A percentile compares a stretch with the other conserved stretches of the same genome.
Conservation (phyloP, 2,113 vertebrate genomes). For the Plotosus lineatus region DNA sequence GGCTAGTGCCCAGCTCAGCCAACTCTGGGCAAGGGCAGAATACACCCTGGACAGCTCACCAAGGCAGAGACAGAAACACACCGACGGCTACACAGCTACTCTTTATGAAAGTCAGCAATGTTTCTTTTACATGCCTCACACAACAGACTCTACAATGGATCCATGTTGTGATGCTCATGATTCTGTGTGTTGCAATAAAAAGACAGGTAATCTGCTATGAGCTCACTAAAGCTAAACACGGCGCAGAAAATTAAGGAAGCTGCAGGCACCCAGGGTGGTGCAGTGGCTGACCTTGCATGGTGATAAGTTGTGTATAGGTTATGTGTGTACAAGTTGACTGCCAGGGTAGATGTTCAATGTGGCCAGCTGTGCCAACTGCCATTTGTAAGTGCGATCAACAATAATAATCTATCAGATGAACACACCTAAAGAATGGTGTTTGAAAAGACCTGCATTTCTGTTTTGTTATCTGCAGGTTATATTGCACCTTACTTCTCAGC, state of each 20-base stretch:
- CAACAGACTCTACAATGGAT: too few relatives aligned
- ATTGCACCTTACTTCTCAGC: conserved; percentile 97
- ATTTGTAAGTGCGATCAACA: conserved; percentile 82
- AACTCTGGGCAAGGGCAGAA: too few relatives aligned
- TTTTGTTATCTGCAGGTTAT: conserved; percentile 79
- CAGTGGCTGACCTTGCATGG: conserved; percentile 97
- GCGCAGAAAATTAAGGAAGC: conserved; percentile 88
- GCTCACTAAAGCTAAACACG: conserved; percentile 86
- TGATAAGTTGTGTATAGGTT: conserved; percentile 91
- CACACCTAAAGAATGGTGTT: not conserved
- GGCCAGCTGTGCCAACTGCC: conserved; percentile 86
- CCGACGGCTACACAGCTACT: too few relatives aligned
- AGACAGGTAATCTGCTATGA: conserved; percentile 93
- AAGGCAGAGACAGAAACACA: too few relatives aligned
- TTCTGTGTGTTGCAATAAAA: conserved; percentile 96
- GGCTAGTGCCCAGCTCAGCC: too few relatives aligned
- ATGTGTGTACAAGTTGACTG: conserved; percentile 97
- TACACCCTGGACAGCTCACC: too few relatives aligned
- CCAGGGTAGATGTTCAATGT: conserved; percentile 96
- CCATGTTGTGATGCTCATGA: too few relatives aligned
- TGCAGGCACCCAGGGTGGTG: conserved; percentile 83
- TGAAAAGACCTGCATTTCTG: not conserved
- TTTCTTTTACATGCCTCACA: too few relatives aligned
- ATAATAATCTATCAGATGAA: not conserved
- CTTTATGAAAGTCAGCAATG: too few relatives aligned